Evolutionary conservation across 2,888 invertebrate species (phyloP), one percentile per base, ranked within the genome.

Genomic region (Luperina testacea): DNA sequence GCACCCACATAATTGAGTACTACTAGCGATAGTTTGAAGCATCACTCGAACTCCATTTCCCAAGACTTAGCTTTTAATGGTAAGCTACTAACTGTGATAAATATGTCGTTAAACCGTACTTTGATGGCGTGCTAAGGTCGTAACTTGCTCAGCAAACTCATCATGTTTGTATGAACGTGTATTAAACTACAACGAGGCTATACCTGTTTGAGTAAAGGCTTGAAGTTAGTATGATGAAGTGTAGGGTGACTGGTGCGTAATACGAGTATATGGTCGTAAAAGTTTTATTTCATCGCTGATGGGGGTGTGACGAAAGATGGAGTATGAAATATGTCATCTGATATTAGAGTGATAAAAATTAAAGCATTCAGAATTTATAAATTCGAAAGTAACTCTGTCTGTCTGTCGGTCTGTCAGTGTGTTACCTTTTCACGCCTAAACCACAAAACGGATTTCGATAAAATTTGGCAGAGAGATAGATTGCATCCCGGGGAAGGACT

Each of bases 41-140:
- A 67, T 61, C 71, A 73, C 61, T 61, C 4, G 27, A 61, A 38
- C 15, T 24, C 48, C 5, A 72, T 81, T 81, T 77, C 77, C 68
- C 11, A 4, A 51, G 45, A 72, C 38, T 59, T 38, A 64, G 27
- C 24, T 65, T 77, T 53, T 64, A 53, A 53, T 42, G 4, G 27
- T 13, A 57, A 83, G 51, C 75, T 73, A 68, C 42, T 53, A 76
- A 72, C 72, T 57, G 48, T 45, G 68, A 82, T 86, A 87, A 88
- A 85, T 79, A 51, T 63, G 48, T 81, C 87, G 75, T 88, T 81
- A 88, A 84, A 88, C 64, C 45, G 67, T 72, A 81, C 48, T 78
- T 80, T 81, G 72, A 84, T 78, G 77, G 57, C 53, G 63, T 83
- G 71, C 45, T 75, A 68, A 64, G 70, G 69, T 76, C 20, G 79